Base-by-base conservation (phyloP, 2,113 vertebrate species). In the Coptodon bakossiorum region DNA sequence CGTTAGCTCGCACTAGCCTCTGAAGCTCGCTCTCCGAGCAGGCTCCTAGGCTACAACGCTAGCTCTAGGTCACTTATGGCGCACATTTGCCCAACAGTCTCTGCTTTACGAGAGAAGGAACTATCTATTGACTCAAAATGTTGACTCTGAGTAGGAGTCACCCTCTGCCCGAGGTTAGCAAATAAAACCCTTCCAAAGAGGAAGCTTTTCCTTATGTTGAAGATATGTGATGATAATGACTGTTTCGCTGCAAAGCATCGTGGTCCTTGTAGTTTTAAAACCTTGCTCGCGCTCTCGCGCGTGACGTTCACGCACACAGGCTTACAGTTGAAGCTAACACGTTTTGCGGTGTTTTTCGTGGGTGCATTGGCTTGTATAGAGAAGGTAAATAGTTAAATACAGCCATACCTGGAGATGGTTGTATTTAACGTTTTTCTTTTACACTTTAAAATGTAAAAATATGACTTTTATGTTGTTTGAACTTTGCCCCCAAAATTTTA, bases 141-240 rank as follows among this genome's bases (percentile, higher is more conserved):
- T 8, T 40, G 59, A 85, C 71, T 81, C 59, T 17, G 79, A 81
- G 66, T 90, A 82, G 48, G 76, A 89, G 82, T 43, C 34, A 82
- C 80, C 82, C 54, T 87, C 53, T 87, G 71, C 52, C 81, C 87
- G 85, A 88, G 86, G 91, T 93, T 88, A 93, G 79, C 88, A 91
- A 85, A 90, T 89, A 87, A 76, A 93, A 92, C 71, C 88, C 87
- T 91, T 90, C 86, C 89, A 68, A 61, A 76, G 81, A 91, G 86
- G 91, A 93, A 91, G 94, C 90, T 93, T 92, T 92, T 86, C 91
- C 90, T 89, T 86, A 86, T 88, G 91, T 87, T 95, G 91, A 81
- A 92, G 91, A 95, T 95, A 94, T 95, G 94, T 95, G 94, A 94
- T 90, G 91, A 92, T 86, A 88, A 83, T 81, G 90, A 90, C 91